phyloP scores from a whole-genome alignment of 2,888 invertebrate genomes.

The Lamellibrachia satsuma region DNA sequence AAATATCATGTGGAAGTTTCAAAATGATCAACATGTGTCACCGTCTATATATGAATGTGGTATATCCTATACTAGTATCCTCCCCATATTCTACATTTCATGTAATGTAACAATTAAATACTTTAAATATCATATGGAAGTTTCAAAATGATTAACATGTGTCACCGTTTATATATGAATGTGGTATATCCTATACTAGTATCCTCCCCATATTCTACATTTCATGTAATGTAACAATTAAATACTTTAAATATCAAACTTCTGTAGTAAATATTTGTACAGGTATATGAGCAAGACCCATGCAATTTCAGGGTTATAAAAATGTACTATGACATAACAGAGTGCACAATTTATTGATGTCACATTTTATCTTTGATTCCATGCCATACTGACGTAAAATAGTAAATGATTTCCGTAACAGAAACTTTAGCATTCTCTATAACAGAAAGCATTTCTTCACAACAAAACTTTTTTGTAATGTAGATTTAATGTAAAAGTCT shows the following conservation, averaged over 20 bases:
- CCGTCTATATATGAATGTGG: too few species aligned
- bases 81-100: background rate
- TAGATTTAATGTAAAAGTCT: too few species aligned
- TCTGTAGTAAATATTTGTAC: background rate
- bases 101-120: background rate
- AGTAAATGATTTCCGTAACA: background rate
- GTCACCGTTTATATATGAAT: too few species aligned
- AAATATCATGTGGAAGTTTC: background rate
- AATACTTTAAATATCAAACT: background rate
- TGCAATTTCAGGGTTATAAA: background rate
- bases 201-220: background rate
- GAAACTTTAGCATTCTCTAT: background rate
- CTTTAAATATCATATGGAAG: background rate
- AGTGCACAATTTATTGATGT: background rate
- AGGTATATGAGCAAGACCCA: background rate
- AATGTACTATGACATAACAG: background rate
- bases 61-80: too few species aligned
- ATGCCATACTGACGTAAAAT: background rate
- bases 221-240: background rate
- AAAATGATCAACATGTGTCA: too few species aligned
- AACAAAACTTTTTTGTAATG: background rate
- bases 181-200: too few species aligned
- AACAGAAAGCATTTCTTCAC: background rate
- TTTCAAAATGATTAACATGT: too few species aligned
- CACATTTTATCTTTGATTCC: background rate